Evolutionary conservation across 1,140 invertebrate species (phyloP).

Genomic region (Psilanteris sp.): DNA sequence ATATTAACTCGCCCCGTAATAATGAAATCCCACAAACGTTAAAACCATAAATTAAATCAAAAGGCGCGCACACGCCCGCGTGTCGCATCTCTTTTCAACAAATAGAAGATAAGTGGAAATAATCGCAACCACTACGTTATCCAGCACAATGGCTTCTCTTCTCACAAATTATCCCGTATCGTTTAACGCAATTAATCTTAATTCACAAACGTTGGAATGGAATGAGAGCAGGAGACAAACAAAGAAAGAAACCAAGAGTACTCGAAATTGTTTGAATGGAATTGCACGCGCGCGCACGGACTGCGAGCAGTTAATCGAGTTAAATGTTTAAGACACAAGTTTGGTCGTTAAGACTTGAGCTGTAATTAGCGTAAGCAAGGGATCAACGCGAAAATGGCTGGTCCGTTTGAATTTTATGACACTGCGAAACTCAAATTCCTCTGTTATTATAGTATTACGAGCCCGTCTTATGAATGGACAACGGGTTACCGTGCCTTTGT

Average conservation of each 20-base stretch:
- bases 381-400: constrained; percentile 22
- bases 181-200: constrained; percentile 42
- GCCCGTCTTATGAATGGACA: constrained; percentile 43
- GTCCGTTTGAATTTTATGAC: constrained; percentile 43
- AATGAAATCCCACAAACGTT: constrained; percentile 12
- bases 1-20: too few relatives aligned
- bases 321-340: constrained; percentile 18
- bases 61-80: too few relatives aligned
- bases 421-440: constrained; percentile 30
- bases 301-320: neutral
- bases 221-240: neutral
- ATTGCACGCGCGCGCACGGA: neutral
- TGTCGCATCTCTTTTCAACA: constrained; percentile 10
- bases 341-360: constrained; percentile 23
- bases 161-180: constrained; percentile 37
- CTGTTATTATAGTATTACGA: constrained; percentile 39
- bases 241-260: neutral
- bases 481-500: constrained; percentile 33
- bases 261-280: constrained; percentile 9
- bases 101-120: constrained; percentile 21
- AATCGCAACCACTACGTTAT: constrained; percentile 35
- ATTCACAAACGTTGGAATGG: constrained; percentile 10
- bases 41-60: constrained; percentile 16
- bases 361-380: constrained; percentile 29
- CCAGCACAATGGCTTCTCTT: constrained; percentile 38